These are phyloP conservation scores for Suillia variegata DNA, from an alignment of 2,888 invertebrate species.

Conservation along the genomic window DNA sequence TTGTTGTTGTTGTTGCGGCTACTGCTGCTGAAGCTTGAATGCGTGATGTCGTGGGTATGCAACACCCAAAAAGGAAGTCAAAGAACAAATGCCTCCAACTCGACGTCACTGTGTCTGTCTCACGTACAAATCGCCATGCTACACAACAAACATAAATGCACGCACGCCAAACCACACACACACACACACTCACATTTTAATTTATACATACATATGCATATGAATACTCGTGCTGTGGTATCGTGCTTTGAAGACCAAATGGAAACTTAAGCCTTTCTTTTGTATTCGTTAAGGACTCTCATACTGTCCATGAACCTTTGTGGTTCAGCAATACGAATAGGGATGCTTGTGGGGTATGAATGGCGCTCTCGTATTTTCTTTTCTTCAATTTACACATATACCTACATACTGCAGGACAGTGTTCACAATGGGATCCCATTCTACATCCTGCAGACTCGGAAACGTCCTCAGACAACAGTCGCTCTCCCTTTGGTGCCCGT, in stretches of 20 bases:
- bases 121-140: slow-evolving; percentile 6
- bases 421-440: background rate
- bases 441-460: background rate
- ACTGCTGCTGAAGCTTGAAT: too few species aligned
- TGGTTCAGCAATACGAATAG: slow-evolving; percentile 29
- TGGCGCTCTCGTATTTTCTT: slow-evolving; percentile 43
- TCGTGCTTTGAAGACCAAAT: slow-evolving; percentile 56
- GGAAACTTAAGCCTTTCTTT: slow-evolving; percentile 58
- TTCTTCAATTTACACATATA: slow-evolving; percentile 24
- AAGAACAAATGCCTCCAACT: slow-evolving; percentile 46
- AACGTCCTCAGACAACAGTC: background rate
- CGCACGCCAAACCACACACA: slow-evolving; percentile 4
- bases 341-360: slow-evolving; percentile 42
- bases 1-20: slow-evolving; percentile 5
- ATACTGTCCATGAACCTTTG: slow-evolving; percentile 52
- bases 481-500: slow-evolving; percentile 7
- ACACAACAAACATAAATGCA: background rate
- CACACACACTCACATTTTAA: too few species aligned
- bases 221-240: slow-evolving; percentile 35
- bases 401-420: slow-evolving; percentile 16
- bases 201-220: background rate
- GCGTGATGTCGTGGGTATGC: background rate
- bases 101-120: slow-evolving; percentile 5
- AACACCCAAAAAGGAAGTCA: slow-evolving; percentile 44
- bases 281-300: slow-evolving; percentile 50